These are phyloP conservation scores for Melanostoma scalare DNA, from an alignment of 2,888 invertebrate genomes.

Conservation along the genomic window DNA sequence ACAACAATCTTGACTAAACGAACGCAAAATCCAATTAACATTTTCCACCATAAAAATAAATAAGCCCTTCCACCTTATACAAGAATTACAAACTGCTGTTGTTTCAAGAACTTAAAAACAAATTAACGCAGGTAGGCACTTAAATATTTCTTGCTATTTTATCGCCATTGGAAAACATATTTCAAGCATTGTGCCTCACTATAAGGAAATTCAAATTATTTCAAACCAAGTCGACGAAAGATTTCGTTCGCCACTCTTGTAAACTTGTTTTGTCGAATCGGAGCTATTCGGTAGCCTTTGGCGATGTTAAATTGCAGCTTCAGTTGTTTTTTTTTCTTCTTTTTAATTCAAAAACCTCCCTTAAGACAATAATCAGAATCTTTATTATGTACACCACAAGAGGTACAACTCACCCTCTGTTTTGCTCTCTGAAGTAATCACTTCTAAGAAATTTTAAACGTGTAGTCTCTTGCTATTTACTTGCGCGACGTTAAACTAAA, in stretches of 20 bases:
- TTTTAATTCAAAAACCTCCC: constrained; percentile 6
- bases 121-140: background rate
- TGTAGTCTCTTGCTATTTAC: constrained; percentile 22
- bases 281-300: constrained; percentile 35
- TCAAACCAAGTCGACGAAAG: background rate
- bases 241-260: background rate
- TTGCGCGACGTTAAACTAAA: constrained; percentile 35
- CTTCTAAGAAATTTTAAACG: constrained; percentile 7
- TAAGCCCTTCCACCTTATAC: constrained; percentile 12
- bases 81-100: constrained; percentile 5
- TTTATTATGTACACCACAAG: constrained; percentile 28
- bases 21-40: constrained; percentile 28
- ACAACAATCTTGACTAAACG: constrained; percentile 1
- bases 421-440: background rate
- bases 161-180: constrained; percentile 7
- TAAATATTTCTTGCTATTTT: constrained; percentile 14
- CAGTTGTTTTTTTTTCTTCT: constrained; percentile 10
- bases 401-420: no score
- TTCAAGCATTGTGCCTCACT: background rate
- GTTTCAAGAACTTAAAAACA: constrained; percentile 9
- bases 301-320: constrained; percentile 44
- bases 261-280: constrained; percentile 13
- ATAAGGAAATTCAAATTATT: constrained; percentile 22
- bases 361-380: constrained; percentile 41
- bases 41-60: constrained; percentile 15